Percentiles rank a stretch among this genome's conserved stretches.
These are phyloP conservation scores for Virgularia gustaviana DNA, from an alignment of 92 coral and sea anemone species.

Conservation along the genomic window DNA sequence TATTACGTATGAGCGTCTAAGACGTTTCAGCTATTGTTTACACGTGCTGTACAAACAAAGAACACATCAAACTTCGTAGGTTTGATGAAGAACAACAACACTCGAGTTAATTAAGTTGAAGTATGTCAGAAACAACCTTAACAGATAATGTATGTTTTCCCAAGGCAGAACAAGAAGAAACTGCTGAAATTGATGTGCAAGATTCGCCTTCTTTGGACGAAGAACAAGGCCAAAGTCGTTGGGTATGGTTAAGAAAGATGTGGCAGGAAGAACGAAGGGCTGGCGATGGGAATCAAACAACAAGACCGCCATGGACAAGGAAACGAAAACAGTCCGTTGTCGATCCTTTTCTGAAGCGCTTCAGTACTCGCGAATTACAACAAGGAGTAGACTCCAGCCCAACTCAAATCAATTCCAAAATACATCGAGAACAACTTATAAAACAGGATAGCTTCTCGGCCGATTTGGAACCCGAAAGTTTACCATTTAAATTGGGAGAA, in stretches of 20 bases:
- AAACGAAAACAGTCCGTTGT: conserved; percentile 66
- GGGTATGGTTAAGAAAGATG: conserved; percentile 23
- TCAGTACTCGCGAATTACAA: conserved; percentile 75
- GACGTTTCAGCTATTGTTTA: conserved; percentile 1
- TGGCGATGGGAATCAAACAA: background rate
- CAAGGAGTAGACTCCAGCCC: background rate
- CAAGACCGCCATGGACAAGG: conserved; percentile 53
- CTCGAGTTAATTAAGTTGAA: conserved; percentile 5
- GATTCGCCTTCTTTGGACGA: background rate
- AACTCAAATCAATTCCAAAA: no score
- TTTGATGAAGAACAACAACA: background rate
- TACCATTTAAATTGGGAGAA: no score
- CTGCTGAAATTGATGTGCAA: background rate
- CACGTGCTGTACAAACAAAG: background rate
- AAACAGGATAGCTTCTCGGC: background rate
- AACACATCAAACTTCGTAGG: background rate
- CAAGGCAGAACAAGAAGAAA: background rate
- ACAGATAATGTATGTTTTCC: background rate
- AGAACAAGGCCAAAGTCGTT: background rate
- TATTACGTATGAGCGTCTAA: conserved; percentile 14
- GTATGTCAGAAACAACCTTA: conserved; percentile 9
- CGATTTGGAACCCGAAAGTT: no score
- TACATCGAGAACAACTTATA: background rate
- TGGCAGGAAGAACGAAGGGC: conserved; percentile 5
- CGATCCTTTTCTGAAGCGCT: conserved; percentile 91